These are phyloP conservation scores for Meteorus sp. DNA, from an alignment of 1,140 invertebrate genomes.

Conservation along the genomic window DNA sequence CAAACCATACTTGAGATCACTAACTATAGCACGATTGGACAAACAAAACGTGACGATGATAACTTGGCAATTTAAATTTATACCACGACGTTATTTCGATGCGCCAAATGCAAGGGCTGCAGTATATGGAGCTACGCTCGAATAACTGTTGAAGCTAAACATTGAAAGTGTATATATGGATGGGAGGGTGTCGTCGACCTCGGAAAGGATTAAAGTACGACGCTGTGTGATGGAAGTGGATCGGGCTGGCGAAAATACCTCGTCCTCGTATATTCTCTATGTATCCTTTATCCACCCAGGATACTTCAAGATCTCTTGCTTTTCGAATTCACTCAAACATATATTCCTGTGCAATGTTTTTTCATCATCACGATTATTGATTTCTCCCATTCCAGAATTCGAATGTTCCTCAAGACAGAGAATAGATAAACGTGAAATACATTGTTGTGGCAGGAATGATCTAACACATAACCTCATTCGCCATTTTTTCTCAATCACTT, in stretches of 20 bases:
- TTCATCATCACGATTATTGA: background rate
- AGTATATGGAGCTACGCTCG: background rate
- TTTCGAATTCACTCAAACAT: background rate
- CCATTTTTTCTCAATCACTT: too few species aligned
- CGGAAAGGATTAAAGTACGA: constrained; percentile 9
- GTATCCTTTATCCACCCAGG: background rate
- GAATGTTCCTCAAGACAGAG: too few species aligned
- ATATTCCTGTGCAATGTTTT: background rate
- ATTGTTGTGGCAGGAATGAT: background rate
- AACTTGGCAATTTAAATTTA: constrained; percentile 5
- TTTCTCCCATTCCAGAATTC: too few species aligned
- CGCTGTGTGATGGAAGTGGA: too few species aligned
- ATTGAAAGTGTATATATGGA: too few species aligned
- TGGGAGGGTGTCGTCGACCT: background rate
- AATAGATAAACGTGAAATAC: background rate
- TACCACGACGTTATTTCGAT: background rate
- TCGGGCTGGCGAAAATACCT: background rate
- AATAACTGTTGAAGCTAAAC: too few species aligned
- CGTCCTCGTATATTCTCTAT: background rate
- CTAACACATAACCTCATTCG: too few species aligned
- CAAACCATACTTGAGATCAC: background rate
- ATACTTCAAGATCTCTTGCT: background rate
- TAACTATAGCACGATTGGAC: background rate
- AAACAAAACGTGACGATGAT: constrained; percentile 5
- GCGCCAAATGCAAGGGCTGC: background rate